A percentile compares a stretch with the other conserved stretches of the same genome.
These are phyloP conservation scores for Spondyliosoma cantharus DNA, from an alignment of 2,797 vertebrate species.

Conservation along the genomic window DNA sequence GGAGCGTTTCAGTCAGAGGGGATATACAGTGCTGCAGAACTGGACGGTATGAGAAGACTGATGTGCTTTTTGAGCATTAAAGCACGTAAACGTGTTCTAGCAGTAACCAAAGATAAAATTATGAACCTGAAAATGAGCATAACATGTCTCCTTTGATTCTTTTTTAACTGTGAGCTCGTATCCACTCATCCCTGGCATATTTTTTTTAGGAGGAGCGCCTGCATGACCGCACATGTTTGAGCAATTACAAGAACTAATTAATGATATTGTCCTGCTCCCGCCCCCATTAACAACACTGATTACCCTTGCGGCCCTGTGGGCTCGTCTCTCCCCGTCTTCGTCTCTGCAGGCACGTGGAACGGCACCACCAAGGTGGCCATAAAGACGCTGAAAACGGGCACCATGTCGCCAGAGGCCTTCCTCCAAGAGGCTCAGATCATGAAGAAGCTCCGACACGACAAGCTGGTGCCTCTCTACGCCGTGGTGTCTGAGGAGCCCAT, in stretches of 20 bases:
- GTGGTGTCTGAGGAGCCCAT: slow-evolving; percentile 97
- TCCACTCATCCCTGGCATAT: slow-evolving; percentile 49
- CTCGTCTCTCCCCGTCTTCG: slow-evolving; percentile 27
- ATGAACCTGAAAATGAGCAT: no score
- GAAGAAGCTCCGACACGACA: slow-evolving; percentile 96
- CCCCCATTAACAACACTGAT: slow-evolving; percentile 66
- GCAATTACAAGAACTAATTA: slow-evolving; percentile 76
- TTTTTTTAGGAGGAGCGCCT: slow-evolving; percentile 24
- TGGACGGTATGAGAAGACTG: no score
- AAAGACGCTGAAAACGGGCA: slow-evolving; percentile 96
- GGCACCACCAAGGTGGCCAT: slow-evolving; percentile 97
- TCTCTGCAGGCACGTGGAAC: slow-evolving; percentile 92
- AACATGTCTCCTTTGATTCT: slow-evolving; percentile 16
- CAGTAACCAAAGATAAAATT: no score
- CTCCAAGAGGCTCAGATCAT: slow-evolving; percentile 98
- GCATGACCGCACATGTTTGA: slow-evolving; percentile 69
- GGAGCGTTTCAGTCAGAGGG: no score
- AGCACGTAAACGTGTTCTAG: no score
- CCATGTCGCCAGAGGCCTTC: slow-evolving; percentile 98
- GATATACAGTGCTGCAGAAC: no score
- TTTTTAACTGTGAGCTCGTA: slow-evolving; percentile 1
- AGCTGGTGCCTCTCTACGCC: slow-evolving; percentile 94
- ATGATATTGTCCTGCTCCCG: slow-evolving; percentile 61
- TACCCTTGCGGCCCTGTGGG: slow-evolving; percentile 52
- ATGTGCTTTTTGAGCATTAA: no score